A percentile compares a stretch with the other conserved stretches of the same genome.
phyloP scores from a whole-genome alignment of 2,797 vertebrate genomes.

The Macropodus opercularis region DNA sequence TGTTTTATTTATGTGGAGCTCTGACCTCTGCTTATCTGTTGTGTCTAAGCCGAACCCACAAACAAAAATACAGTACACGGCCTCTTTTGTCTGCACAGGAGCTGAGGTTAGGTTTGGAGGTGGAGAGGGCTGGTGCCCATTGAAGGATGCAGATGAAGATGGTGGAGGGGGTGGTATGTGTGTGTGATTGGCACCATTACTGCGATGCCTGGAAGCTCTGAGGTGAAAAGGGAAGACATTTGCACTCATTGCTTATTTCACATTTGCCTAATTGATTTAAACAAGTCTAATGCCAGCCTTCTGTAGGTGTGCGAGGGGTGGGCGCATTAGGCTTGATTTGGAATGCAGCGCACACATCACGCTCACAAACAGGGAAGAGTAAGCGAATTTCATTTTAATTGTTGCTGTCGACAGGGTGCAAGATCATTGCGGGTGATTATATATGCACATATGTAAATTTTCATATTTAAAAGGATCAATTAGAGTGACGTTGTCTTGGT shows the following conservation, averaged over 20 bases:
- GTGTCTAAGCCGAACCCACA: conserved; percentile 26
- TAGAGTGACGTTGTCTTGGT: conserved; percentile 80
- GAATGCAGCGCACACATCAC: conserved; percentile 74
- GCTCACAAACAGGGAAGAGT: conserved; percentile 70
- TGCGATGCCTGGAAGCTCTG: conserved; percentile 60
- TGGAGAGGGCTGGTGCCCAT: conserved; percentile 44
- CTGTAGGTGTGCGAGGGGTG: conserved; percentile 74
- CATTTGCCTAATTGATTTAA: conserved; percentile 86
- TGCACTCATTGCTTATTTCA: conserved; percentile 75
- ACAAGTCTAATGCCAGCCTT: conserved; percentile 79
- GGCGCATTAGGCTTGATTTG: conserved; percentile 77
- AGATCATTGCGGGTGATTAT: conserved; percentile 81
- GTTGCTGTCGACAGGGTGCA: conserved; percentile 80
- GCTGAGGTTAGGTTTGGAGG: conserved; percentile 54
- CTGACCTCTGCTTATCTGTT: conserved; percentile 45
- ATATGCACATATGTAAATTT: conserved; percentile 85
- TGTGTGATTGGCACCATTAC: conserved; percentile 74
- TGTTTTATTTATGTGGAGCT: conserved; percentile 38
- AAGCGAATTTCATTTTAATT: conserved; percentile 81
- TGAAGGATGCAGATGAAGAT: conserved; percentile 51
- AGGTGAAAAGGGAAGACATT: conserved; percentile 76
- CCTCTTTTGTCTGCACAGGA: conserved; percentile 22
- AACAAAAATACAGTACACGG: conserved; percentile 41
- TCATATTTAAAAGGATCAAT: conserved; percentile 85
- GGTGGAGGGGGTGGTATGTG: conserved; percentile 32